Evolutionary conservation across 2,797 vertebrate species (phyloP), one percentile per base, ranked within the genome.

Genomic region (Malurus splendens): DNA sequence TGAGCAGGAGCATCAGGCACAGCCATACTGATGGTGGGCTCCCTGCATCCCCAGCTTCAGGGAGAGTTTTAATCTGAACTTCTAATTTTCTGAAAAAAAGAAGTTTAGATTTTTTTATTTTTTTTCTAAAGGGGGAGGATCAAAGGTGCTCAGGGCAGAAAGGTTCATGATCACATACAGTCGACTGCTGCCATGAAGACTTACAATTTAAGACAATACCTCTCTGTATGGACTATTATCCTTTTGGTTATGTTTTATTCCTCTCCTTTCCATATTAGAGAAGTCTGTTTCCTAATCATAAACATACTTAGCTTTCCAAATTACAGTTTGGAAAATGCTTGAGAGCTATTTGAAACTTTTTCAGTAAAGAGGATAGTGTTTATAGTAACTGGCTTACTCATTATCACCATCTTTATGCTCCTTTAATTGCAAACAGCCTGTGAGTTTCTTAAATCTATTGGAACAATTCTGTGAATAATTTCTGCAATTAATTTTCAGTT

Each of bases 101-200:
- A 39, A 32, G 5, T 14, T 65, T 39, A 24, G n/a, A 13, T 16
- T 15, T 7, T 12, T 24, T 9, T 17, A 42, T 48, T 74, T 32
- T 2, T 47, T 48, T 74, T 32, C 2, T 20, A 42, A 4, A 72
- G 39, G 3, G 1, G 2, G 1, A 5, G 2, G 2, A 27, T 39
- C 16, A n/a, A 45, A 55, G 11, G 18, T 15, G 14, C 3, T 44
- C 1, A 0, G 10, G 47, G 15, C 18, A 72, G 28, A 68, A 48
- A 4, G 18, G 18, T 32, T 68, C 20, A 11, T 23, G 51, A 8
- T n/a, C 25, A 20, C 6, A 2, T 18, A 6, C 10, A 48, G 24
- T n/a, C 62, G 50, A 30, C 19, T 54, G 8, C 55, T 77, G 44
- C 39, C 16, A 10, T 13, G 33, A 61, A 83, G 42, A 27, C 3